Percentiles rank a stretch among this genome's conserved stretches.
Conservation (phyloP, 2,888 invertebrate species). For the Thyatira batis region DNA sequence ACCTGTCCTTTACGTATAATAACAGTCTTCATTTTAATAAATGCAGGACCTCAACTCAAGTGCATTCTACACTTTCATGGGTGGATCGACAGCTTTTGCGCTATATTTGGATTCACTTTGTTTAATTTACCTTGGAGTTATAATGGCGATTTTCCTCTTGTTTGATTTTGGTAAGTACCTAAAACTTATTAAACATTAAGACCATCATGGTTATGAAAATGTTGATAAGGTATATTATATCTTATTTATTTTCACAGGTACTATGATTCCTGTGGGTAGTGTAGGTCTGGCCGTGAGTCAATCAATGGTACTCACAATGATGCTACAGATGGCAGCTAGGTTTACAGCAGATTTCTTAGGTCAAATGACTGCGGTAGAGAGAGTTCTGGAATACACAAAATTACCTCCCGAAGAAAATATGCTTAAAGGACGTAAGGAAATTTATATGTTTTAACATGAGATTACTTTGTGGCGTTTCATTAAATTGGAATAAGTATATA, state of each 20-base stretch:
- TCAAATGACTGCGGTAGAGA: constrained; percentile 86
- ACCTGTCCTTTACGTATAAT: too few species aligned
- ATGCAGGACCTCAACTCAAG: constrained; percentile 86
- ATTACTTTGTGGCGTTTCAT: too few species aligned
- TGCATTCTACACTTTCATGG: constrained; percentile 85
- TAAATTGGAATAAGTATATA: too few species aligned
- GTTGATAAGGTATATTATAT: too few species aligned
- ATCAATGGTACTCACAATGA: constrained; percentile 82
- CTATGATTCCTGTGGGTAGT: constrained; percentile 71
- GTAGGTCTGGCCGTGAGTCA: constrained; percentile 86
- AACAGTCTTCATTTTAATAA: too few species aligned
- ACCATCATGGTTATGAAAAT: not conserved
- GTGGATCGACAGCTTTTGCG: constrained; percentile 86
- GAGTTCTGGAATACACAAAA: constrained; percentile 90
- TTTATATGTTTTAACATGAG: too few species aligned
- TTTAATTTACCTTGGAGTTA: constrained; percentile 84
- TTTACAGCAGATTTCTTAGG: constrained; percentile 89
- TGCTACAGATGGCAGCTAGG: constrained; percentile 89
- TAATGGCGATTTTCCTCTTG: constrained; percentile 85
- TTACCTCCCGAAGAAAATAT: constrained; percentile 72
- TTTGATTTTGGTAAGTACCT: constrained; percentile 80
- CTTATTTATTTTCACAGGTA: constrained; percentile 39
- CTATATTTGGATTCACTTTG: constrained; percentile 88
- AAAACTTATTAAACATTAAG: not conserved
- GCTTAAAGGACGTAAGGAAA: constrained; percentile 59